Conservation (phyloP, 2,797 vertebrate genomes). For the Sebastes ruberrimus region DNA sequence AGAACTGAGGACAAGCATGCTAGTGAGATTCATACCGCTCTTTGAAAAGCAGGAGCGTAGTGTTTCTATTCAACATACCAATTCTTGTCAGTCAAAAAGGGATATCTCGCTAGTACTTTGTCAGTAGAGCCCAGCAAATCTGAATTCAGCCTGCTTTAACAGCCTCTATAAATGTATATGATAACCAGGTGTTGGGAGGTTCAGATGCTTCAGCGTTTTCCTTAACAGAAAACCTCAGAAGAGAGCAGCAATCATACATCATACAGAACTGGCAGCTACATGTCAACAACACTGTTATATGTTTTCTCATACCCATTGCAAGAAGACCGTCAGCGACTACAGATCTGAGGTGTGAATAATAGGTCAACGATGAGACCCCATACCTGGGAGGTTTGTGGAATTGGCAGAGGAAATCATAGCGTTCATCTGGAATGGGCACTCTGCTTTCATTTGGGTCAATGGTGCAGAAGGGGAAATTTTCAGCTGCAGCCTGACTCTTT, state of each 20-base stretch:
- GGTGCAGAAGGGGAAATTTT: constrained; percentile 97
- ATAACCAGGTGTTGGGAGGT: constrained; percentile 51
- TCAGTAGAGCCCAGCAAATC: constrained; percentile 35
- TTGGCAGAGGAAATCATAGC: constrained; percentile 93
- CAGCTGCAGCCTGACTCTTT: constrained; percentile 92
- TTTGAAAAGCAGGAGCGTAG: constrained; percentile 7
- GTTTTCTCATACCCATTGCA: constrained; percentile 60
- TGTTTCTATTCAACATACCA: constrained; percentile 9
- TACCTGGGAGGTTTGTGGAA: constrained; percentile 95
- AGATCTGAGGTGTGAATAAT: constrained; percentile 77
- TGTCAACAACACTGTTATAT: constrained; percentile 65
- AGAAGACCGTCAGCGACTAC: constrained; percentile 39
- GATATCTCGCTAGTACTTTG: constrained; percentile 3
- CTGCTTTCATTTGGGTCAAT: constrained; percentile 97
- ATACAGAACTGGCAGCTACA: constrained; percentile 51
- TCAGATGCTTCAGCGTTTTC: constrained; percentile 33
- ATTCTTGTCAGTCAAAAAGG: constrained; percentile 27
- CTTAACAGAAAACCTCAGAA: constrained; percentile 34
- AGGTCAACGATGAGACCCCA: constrained; percentile 72
- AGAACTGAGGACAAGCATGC: not conserved
- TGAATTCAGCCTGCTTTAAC: constrained; percentile 58
- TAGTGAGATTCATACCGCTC: not conserved
- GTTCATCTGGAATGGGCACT: constrained; percentile 93
- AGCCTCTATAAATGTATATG: constrained; percentile 50
- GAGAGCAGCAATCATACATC: constrained; percentile 50